Evolutionary conservation across 2,888 invertebrate genomes (phyloP).

Genomic region (Pedicia rivosa): DNA sequence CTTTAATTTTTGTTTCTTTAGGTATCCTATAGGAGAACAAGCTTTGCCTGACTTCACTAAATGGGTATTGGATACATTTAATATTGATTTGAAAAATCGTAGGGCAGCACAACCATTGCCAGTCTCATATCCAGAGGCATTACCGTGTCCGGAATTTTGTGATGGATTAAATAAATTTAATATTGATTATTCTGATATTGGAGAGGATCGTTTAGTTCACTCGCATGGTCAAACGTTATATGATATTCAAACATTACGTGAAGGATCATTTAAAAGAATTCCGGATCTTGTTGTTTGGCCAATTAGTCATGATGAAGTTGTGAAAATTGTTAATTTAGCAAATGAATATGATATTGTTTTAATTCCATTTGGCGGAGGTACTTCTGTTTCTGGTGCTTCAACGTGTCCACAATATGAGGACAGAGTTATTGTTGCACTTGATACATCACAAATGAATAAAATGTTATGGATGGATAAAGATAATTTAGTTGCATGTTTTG

Average conservation of each 20-base stretch:
- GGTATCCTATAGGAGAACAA: constrained; percentile 56
- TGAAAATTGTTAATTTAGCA: constrained; percentile 60
- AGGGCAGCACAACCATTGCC: constrained; percentile 38
- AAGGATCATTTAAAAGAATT: constrained; percentile 61
- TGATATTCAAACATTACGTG: constrained; percentile 66
- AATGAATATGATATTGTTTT: constrained; percentile 58
- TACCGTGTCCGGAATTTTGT: constrained; percentile 41
- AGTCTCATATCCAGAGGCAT: constrained; percentile 47
- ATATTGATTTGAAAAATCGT: constrained; percentile 38
- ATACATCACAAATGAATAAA: constrained; percentile 91
- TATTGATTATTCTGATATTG: constrained; percentile 50
- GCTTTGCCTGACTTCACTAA: constrained; percentile 60
- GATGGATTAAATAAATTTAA: constrained; percentile 36
- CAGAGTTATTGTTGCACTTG: constrained; percentile 73
- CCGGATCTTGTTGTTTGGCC: constrained; percentile 95
- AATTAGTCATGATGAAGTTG: constrained; percentile 68
- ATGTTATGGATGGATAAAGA: constrained; percentile 85
- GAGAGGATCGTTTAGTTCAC: constrained; percentile 69
- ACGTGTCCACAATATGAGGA: constrained; percentile 66
- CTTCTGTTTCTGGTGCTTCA: constrained; percentile 78
- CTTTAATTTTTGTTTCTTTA: constrained; percentile 20
- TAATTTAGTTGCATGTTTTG: constrained; percentile 65
- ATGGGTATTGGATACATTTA: constrained; percentile 63
- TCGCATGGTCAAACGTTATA: constrained; percentile 88
- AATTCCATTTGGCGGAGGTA: constrained; percentile 91